phyloP scores from a whole-genome alignment of 2,888 invertebrate species.

The Chirona hameri region DNA sequence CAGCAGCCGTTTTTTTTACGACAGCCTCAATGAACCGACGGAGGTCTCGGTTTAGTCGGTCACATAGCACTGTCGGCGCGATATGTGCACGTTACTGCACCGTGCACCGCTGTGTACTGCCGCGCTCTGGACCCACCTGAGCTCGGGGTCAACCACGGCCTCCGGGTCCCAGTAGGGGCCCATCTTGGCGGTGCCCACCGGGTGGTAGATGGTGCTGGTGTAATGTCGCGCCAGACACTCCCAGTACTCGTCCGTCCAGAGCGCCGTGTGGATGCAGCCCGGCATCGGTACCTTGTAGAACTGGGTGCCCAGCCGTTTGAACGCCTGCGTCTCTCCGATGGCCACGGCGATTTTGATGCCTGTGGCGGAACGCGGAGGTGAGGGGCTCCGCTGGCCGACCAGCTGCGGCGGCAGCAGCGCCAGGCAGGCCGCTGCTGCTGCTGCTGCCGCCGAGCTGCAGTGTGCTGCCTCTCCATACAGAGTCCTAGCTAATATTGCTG shows the following conservation, averaged over 20 bases:
- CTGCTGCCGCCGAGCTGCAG: too few species aligned
- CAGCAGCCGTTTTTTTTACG: too few species aligned
- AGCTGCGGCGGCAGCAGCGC: too few species aligned
- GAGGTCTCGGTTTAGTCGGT: too few species aligned
- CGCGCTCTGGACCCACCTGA: conserved; percentile 46
- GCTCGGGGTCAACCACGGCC: conserved; percentile 67
- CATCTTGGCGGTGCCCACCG: conserved; percentile 82
- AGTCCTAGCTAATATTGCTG: too few species aligned
- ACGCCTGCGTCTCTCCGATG: conserved; percentile 70
- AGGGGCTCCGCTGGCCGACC: background rate
- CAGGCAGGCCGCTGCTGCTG: too few species aligned
- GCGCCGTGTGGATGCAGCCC: conserved; percentile 73
- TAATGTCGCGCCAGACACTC: conserved; percentile 64
- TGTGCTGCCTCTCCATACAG: too few species aligned
- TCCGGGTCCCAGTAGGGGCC: conserved; percentile 61
- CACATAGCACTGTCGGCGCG: too few species aligned
- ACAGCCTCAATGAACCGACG: too few species aligned
- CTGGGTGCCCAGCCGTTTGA: conserved; percentile 62
- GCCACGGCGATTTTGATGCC: conserved; percentile 78
- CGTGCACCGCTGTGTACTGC: background rate
- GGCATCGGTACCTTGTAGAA: conserved; percentile 68
- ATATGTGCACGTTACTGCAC: too few species aligned
- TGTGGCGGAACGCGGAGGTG: conserved; percentile 44
- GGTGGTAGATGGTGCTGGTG: conserved; percentile 60
- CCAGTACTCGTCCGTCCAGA: conserved; percentile 65